Conservation (phyloP, 64 coral and sea anemone species). For the Actinia equina region DNA sequence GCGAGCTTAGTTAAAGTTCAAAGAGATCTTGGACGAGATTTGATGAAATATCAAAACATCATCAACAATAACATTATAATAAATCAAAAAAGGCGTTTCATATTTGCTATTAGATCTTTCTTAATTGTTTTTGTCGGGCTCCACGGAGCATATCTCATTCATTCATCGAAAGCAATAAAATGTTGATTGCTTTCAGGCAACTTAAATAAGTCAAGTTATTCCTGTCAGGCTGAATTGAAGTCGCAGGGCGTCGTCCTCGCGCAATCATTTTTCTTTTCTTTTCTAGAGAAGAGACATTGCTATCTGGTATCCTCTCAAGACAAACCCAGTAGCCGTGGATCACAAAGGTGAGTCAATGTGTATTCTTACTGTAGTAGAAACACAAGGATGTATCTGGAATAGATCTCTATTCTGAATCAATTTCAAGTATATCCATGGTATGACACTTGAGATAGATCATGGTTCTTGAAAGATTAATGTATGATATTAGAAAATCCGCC, state of each 20-base stretch:
- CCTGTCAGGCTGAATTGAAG: neutral
- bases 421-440: too few relatives aligned
- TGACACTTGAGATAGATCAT: too few relatives aligned
- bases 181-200: neutral
- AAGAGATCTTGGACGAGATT: neutral
- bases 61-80: slow-evolving; percentile 2
- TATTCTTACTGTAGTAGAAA: too few relatives aligned
- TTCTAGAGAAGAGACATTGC: neutral
- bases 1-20: neutral
- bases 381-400: too few relatives aligned
- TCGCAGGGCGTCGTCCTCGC: neutral
- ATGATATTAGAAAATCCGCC: neutral
- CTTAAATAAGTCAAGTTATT: neutral
- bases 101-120: neutral
- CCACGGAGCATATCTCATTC: neutral
- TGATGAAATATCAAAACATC: slow-evolving; percentile 1
- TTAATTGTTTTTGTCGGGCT: neutral
- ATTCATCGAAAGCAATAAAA: slow-evolving; percentile 3
- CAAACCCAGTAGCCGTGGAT: neutral
- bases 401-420: too few relatives aligned
- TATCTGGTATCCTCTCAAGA: too few relatives aligned
- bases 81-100: neutral
- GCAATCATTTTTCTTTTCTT: neutral
- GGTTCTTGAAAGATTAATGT: too few relatives aligned
- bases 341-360: too few relatives aligned